Evolutionary conservation across 2,113 vertebrate genomes (phyloP).

Genomic region (Mixornis gularis): DNA sequence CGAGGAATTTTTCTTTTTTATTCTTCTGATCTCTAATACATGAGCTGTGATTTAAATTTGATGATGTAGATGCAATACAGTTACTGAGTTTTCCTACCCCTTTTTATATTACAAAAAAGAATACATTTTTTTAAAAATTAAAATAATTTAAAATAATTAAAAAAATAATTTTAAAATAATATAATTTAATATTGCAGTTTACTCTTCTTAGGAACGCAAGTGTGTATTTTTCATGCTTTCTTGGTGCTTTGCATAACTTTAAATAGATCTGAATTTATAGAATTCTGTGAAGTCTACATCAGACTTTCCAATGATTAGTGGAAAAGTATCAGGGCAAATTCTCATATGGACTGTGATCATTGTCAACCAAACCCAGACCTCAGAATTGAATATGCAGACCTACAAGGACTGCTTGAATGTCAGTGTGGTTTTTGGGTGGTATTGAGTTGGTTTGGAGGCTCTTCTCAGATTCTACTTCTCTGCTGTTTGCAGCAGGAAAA

Average conservation of each 20-base stretch:
- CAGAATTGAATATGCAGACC: not conserved
- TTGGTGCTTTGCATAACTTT: not conserved
- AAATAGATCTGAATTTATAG: not conserved
- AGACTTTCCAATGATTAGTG: not conserved
- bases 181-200: too few species aligned
- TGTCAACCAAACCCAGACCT: not conserved
- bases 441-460: not conserved
- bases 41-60: not conserved
- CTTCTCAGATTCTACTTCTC: not conserved
- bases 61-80: not conserved
- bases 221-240: not conserved
- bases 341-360: not conserved
- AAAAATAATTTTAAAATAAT: too few species aligned
- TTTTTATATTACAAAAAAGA: too few species aligned
- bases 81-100: not conserved
- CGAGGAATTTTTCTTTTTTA: not conserved
- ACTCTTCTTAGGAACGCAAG: not conserved
- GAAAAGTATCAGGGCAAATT: not conserved
- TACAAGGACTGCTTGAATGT: not conserved
- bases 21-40: not conserved
- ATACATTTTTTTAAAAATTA: too few species aligned
- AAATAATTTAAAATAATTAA: too few species aligned
- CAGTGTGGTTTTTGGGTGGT: accelerated
- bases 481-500: not conserved
- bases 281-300: not conserved